Percentiles rank a stretch among this genome's conserved stretches.
Evolutionary conservation across 2,113 vertebrate species (phyloP).

Genomic region (Podarcis cretensis): DNA sequence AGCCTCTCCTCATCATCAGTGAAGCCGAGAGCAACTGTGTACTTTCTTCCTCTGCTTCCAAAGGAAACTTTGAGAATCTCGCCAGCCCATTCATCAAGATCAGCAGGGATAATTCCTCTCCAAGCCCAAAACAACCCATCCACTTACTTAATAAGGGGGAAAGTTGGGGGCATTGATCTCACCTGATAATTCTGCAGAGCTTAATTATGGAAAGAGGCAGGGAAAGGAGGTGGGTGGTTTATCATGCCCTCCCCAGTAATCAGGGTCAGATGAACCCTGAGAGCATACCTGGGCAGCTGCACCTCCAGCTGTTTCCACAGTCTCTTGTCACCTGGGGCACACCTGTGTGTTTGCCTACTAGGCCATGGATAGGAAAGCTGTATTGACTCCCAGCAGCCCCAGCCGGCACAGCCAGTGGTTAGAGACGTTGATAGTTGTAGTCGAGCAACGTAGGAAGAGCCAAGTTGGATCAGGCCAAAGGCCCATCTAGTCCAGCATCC

Average conservation of each 20-base stretch:
- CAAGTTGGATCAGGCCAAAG: no score
- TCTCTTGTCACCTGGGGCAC: neutral
- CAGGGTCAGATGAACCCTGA: neutral
- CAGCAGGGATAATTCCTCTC: constrained; percentile 55
- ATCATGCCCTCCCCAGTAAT: constrained; percentile 29
- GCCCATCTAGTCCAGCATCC: no score
- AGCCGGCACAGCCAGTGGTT: no score
- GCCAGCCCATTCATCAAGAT: constrained; percentile 66
- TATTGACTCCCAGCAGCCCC: no score
- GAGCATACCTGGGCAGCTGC: neutral
- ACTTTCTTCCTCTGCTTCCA: constrained; percentile 51
- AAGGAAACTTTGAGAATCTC: constrained; percentile 44
- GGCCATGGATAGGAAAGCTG: no score
- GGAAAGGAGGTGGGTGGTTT: constrained; percentile 29
- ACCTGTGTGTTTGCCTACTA: neutral
- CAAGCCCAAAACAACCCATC: constrained; percentile 42
- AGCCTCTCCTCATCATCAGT: constrained; percentile 60
- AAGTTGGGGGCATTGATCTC: constrained; percentile 49
- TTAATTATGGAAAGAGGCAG: constrained; percentile 47
- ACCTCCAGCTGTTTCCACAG: neutral
- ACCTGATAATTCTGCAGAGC: constrained; percentile 43
- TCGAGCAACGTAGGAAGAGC: no score
- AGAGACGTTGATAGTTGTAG: no score
- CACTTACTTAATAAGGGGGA: constrained; percentile 3
- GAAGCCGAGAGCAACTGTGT: neutral